Percentiles rank a stretch among this genome's conserved stretches.
Conservation (phyloP, 2,113 vertebrate genomes). For the Pelodiscus sinensis region DNA sequence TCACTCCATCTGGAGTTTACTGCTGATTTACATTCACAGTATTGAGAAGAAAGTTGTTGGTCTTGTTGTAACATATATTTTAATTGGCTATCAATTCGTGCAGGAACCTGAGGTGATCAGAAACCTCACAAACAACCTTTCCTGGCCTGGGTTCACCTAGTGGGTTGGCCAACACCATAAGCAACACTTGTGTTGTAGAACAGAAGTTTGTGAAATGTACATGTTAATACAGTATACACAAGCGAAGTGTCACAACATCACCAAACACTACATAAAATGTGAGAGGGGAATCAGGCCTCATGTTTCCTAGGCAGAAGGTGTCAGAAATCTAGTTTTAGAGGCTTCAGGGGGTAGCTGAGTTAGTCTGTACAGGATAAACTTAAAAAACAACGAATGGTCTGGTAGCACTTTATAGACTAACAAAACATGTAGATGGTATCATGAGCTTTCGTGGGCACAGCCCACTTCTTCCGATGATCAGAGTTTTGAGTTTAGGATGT, state of each 20-base stretch:
- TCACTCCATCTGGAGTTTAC: not conserved
- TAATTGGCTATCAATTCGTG: not conserved
- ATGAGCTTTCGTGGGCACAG: too few relatives aligned
- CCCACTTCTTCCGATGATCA: too few relatives aligned
- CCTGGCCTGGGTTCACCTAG: not conserved
- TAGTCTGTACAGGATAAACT: too few relatives aligned
- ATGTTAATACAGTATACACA: not conserved
- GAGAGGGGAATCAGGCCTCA: not conserved
- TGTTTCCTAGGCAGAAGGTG: not conserved
- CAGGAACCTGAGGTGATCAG: not conserved
- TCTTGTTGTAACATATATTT: not conserved
- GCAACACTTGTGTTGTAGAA: not conserved
- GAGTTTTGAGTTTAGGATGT: too few relatives aligned
- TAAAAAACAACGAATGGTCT: too few relatives aligned
- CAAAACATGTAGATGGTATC: too few relatives aligned
- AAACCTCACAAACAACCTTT: not conserved
- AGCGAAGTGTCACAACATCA: not conserved
- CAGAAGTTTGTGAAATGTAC: not conserved
- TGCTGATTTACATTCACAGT: not conserved
- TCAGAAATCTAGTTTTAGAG: not conserved
- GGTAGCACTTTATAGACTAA: too few relatives aligned
- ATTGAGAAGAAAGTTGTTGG: not conserved
- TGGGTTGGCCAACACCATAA: not conserved
- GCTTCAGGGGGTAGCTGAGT: too few relatives aligned
- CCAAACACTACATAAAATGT: not conserved